A percentile compares a stretch with the other conserved stretches of the same genome.
These are phyloP conservation scores for Hyperoplus immaculatus DNA, from an alignment of 2,797 vertebrate genomes.

Conservation along the genomic window DNA sequence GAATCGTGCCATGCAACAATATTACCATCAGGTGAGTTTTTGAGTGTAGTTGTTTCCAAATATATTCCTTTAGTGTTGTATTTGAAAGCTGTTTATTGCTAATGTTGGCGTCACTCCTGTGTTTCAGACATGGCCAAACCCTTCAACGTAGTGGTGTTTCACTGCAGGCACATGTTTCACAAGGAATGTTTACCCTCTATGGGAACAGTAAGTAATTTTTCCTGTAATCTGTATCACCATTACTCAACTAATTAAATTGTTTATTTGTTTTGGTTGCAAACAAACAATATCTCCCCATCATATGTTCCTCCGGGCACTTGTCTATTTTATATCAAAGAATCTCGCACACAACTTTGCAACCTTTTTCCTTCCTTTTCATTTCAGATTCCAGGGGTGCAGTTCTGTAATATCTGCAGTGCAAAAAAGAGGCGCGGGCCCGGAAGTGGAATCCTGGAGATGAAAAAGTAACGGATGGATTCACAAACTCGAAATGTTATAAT, in stretches of 20 bases:
- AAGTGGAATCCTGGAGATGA: conserved; percentile 93
- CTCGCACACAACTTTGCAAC: neutral
- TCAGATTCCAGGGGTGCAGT: conserved; percentile 90
- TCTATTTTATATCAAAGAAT: conserved; percentile 1
- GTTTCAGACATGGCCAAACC: conserved; percentile 91
- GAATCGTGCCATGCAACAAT: conserved; percentile 94
- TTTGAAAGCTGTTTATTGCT: conserved; percentile 16
- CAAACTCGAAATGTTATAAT: conserved; percentile 34
- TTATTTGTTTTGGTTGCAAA: neutral
- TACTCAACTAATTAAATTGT: neutral
- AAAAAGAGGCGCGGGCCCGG: conserved; percentile 92
- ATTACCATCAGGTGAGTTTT: conserved; percentile 92
- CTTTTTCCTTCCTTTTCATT: neutral
- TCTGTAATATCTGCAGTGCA: conserved; percentile 98
- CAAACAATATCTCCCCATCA: neutral
- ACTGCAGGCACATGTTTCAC: conserved; percentile 99
- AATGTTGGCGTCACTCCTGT: conserved; percentile 14
- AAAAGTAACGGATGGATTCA: conserved; percentile 81
- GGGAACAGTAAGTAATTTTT: conserved; percentile 87
- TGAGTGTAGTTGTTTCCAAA: neutral
- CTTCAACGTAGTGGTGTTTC: conserved; percentile 94
- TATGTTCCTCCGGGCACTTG: neutral
- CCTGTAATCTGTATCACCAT: neutral
- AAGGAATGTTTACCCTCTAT: conserved; percentile 94
- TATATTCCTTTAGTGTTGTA: neutral